A percentile compares a stretch with the other conserved stretches of the same genome.
Evolutionary conservation across 1,140 invertebrate species (phyloP).

Genomic region (Cherax quadricarinatus): DNA sequence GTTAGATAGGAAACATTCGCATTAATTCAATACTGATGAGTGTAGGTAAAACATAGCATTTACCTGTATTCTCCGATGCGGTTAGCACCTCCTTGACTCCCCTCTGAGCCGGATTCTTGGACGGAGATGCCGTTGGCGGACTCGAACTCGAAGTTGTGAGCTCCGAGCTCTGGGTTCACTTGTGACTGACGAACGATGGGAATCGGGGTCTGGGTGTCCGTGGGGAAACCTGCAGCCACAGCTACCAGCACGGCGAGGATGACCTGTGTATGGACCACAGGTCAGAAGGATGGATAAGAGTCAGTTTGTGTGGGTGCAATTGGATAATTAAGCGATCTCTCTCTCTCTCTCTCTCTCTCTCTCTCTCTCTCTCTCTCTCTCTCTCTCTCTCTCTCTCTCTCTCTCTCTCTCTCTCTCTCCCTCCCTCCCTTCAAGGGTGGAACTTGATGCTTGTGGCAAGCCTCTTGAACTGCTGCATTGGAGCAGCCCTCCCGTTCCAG

Average conservation of each 20-base stretch:
- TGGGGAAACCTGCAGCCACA: background rate
- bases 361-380: too few species aligned
- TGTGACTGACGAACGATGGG: conserved; percentile 22
- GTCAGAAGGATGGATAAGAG: background rate
- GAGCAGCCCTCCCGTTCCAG: too few species aligned
- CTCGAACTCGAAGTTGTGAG: conserved; percentile 43
- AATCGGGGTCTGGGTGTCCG: background rate
- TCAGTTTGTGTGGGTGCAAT: background rate
- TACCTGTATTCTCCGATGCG: conserved; percentile 36
- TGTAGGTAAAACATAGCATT: background rate
- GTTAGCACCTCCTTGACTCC: background rate
- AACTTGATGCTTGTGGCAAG: too few species aligned
- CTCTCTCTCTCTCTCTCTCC: too few species aligned
- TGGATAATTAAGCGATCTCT: too few species aligned
- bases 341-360: too few species aligned
- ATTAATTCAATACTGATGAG: too few species aligned
- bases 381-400: too few species aligned
- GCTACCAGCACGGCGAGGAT: conserved; percentile 9
- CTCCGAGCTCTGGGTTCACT: conserved; percentile 4
- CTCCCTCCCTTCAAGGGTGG: too few species aligned
- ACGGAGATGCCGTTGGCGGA: conserved; percentile 19
- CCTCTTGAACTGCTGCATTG: too few species aligned
- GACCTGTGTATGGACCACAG: background rate
- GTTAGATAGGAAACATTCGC: too few species aligned
- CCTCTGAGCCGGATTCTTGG: conserved; percentile 12